Conservation (phyloP, 2,797 vertebrate genomes). For the Pipistrellus pipistrellus region DNA sequence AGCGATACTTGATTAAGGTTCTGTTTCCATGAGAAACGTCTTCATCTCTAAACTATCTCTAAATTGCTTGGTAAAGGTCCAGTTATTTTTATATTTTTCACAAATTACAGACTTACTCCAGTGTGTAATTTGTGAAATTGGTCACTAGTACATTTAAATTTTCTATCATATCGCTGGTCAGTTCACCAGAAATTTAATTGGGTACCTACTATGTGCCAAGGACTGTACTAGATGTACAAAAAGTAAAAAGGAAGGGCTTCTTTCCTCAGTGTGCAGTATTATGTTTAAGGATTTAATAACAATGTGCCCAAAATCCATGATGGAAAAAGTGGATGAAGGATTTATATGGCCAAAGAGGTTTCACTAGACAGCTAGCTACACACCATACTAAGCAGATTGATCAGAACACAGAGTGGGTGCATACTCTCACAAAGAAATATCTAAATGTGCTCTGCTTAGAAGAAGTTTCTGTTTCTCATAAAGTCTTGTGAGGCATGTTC, state of each 20-base stretch:
- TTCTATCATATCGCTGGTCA: background rate
- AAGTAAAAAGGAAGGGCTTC: background rate
- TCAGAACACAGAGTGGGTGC: background rate
- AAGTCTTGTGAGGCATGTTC: background rate
- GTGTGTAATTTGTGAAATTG: conserved; percentile 5
- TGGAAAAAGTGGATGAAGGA: background rate
- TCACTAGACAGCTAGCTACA: background rate
- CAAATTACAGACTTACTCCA: background rate
- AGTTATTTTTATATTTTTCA: background rate
- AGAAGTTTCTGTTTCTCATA: conserved; percentile 13
- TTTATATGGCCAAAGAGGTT: background rate
- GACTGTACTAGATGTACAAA: background rate
- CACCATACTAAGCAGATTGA: background rate
- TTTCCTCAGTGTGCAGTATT: background rate
- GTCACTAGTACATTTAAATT: conserved; percentile 14
- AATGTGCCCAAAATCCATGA: background rate
- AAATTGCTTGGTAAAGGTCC: background rate
- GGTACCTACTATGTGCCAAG: background rate
- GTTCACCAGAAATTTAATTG: conserved; percentile 35
- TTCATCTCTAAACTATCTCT: conserved; percentile 9
- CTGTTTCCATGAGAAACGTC: background rate
- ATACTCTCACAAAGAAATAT: background rate
- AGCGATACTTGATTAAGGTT: conserved; percentile 26
- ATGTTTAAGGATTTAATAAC: background rate
- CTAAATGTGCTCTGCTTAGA: background rate